Base-by-base conservation (phyloP, 2,797 vertebrate species). In the Alfaro cultratus region DNA sequence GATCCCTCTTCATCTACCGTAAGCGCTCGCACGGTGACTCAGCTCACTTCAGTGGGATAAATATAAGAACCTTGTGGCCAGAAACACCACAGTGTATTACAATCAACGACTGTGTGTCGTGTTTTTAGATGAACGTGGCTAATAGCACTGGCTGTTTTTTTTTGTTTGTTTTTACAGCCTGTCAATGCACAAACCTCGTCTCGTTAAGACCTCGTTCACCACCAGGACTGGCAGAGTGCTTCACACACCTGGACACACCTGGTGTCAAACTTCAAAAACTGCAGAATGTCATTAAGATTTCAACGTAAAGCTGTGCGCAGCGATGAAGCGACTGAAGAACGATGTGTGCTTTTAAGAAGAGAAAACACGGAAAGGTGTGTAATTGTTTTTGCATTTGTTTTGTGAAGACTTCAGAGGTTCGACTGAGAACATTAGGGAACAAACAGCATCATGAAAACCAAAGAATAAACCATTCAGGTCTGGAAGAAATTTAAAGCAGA, bases 131-230 rank as follows among this genome's bases (percentile, higher is more conserved):
- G 67, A 84, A 84, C 55, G 78, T 75, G 36, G 64, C 8, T 67
- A 39, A 53, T 73, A 73, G 75, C 62, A 62, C 39, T 26, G 26
- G 41, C 12, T 4, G 26, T 53, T 53, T 53, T 53, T 10, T 21
- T 6, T 43, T 11, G 7, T 43, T 5, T 47, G 18, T 26, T 71
- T 79, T 82, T 67, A 60, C 68, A 70, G 34, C 79, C 53, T n/a
- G 41, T 83, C 80, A 83, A 87, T 88, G 83, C 88, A 26, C 51
- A 89, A 89, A 91, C 85, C 83, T 91, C 71, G 55, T 75, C 39
- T 81, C 72, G 83, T 88, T 85, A 89, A 86, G 82, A 86, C 67
- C 73, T 83, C 83, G 84, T 77, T 93, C 79, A 88, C 73, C 47
- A 51, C 60, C 80, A 72, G 57, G 36, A 85, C 77, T 75, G 81